Evolutionary conservation across 2,113 vertebrate species (phyloP).

Genomic region (Raja brachyura): DNA sequence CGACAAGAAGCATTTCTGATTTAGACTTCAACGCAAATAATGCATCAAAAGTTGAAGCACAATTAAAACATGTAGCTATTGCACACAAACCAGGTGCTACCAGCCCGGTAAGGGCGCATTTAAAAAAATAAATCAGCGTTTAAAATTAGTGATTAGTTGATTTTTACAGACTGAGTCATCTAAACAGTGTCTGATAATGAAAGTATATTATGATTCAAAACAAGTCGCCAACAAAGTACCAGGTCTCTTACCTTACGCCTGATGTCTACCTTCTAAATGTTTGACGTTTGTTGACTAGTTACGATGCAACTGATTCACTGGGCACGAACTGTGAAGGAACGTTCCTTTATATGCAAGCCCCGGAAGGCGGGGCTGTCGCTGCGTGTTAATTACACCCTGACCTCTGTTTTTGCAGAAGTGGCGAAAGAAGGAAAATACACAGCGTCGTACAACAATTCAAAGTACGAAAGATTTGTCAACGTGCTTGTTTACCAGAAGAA

Average conservation of each 20-base stretch:
- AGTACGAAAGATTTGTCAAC: not conserved
- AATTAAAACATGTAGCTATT: not conserved
- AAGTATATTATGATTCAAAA: not conserved
- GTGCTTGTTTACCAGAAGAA: not conserved
- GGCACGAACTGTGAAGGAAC: not conserved
- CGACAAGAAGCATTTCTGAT: not conserved
- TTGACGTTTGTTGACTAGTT: not conserved
- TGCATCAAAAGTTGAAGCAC: not conserved
- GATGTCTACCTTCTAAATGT: too few relatives aligned
- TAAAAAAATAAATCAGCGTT: not conserved
- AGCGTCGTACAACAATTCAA: not conserved
- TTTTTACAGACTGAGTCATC: not conserved
- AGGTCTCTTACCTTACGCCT: not conserved
- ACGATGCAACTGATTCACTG: conserved; percentile 10
- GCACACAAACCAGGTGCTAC: not conserved
- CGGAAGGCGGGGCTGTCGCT: not conserved
- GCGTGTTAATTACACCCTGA: not conserved
- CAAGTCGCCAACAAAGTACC: not conserved
- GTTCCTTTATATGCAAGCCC: not conserved
- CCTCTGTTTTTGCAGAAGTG: conserved; percentile 1
- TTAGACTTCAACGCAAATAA: not conserved
- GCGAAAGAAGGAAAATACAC: not conserved
- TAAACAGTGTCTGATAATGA: not conserved
- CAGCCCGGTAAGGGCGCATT: not conserved
- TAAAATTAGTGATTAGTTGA: not conserved